These are phyloP conservation scores for Tolypeutes matacus DNA, from an alignment of 2,797 vertebrate species.

Conservation along the genomic window DNA sequence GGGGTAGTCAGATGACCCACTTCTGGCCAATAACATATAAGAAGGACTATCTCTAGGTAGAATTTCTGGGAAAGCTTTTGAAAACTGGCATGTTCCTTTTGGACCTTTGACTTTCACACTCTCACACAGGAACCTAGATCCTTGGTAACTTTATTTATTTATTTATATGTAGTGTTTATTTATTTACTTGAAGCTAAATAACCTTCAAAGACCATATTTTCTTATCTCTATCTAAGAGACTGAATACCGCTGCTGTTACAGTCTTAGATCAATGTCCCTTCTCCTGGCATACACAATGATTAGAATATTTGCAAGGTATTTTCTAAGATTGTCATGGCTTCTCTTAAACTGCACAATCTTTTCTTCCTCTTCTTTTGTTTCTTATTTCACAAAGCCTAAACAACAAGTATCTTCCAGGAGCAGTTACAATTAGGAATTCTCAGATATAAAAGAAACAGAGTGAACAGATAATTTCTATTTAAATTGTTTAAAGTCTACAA, in stretches of 20 bases:
- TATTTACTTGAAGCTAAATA: neutral
- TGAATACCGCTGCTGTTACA: neutral
- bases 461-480: neutral
- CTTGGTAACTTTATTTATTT: neutral
- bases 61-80: neutral
- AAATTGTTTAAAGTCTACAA: neutral
- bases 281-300: neutral
- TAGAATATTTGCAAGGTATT: neutral
- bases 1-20: neutral
- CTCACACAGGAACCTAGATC: neutral
- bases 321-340: neutral
- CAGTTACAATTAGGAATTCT: slow-evolving; percentile 2
- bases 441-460: neutral
- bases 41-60: neutral
- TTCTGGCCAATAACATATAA: neutral
- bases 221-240: neutral
- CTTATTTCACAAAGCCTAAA: neutral
- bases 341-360: slow-evolving; percentile 11
- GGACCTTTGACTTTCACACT: neutral
- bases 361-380: neutral
- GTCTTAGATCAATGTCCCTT: neutral
- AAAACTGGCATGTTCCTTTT: neutral
- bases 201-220: neutral
- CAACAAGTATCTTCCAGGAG: slow-evolving; percentile 1
- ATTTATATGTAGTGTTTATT: neutral